These are phyloP conservation scores for Neodontobutis hainanensis DNA, from an alignment of 2,113 vertebrate species.

Conservation along the genomic window DNA sequence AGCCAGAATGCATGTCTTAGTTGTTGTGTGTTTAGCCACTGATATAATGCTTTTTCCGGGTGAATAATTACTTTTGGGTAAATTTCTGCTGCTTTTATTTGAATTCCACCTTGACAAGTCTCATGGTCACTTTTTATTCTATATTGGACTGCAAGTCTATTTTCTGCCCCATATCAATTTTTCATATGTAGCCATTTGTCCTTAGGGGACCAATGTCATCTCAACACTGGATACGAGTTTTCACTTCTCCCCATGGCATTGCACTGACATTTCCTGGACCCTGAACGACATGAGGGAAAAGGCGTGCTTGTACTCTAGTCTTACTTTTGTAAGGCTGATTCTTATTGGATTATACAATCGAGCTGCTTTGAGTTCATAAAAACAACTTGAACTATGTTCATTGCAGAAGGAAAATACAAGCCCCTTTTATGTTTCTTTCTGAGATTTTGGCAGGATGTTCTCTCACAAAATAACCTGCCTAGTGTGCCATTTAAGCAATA, in stretches of 20 bases:
- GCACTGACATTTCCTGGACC: constrained; percentile 52
- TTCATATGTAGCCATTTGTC: constrained; percentile 75
- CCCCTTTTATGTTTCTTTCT: too few relatives aligned
- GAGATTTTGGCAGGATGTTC: too few relatives aligned
- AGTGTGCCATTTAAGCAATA: too few relatives aligned
- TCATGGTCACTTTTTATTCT: constrained; percentile 47
- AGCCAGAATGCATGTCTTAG: constrained; percentile 63
- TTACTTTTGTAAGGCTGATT: constrained; percentile 29
- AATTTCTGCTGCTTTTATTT: constrained; percentile 67
- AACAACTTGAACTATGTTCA: neutral
- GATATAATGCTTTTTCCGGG: constrained; percentile 55
- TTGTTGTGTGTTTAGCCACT: constrained; percentile 68
- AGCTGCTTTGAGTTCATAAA: constrained; percentile 14
- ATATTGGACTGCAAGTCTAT: constrained; percentile 68
- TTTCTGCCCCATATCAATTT: constrained; percentile 78
- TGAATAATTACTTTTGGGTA: constrained; percentile 74
- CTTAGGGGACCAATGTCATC: constrained; percentile 68
- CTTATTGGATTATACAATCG: constrained; percentile 22
- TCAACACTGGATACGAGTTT: constrained; percentile 57
- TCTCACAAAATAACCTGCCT: too few relatives aligned
- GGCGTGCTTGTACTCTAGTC: constrained; percentile 28
- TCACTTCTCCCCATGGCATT: constrained; percentile 51
- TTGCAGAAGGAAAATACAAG: too few relatives aligned
- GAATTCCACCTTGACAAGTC: constrained; percentile 44
- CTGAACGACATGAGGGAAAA: constrained; percentile 24